Conservation (phyloP, 2,113 vertebrate species). For the Gulo gulo region DNA sequence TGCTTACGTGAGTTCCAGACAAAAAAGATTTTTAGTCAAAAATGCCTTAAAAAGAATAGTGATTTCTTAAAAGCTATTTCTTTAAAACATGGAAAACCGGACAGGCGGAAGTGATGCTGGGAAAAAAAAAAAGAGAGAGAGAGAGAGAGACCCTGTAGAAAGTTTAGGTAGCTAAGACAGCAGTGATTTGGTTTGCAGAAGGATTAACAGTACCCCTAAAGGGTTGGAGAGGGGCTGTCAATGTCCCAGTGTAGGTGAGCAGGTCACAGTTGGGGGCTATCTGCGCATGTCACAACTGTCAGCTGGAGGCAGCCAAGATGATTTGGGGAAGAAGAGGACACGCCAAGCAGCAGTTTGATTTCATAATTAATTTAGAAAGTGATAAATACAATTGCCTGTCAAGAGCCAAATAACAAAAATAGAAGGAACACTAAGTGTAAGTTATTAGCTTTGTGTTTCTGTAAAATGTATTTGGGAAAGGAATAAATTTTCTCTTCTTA, state of each 20-base stretch:
- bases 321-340: not conserved
- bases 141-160: not conserved
- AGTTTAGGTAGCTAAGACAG: not conserved
- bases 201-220: not conserved
- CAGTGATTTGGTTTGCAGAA: not conserved
- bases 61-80: not conserved
- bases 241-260: not conserved
- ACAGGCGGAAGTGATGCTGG: not conserved
- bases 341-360: conserved; percentile 25
- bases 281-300: not conserved
- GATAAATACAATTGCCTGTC: conserved; percentile 57
- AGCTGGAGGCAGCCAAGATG: not conserved
- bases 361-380: conserved; percentile 61
- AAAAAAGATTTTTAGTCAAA: not conserved
- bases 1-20: not conserved
- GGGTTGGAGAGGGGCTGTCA: not conserved
- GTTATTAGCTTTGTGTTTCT: conserved; percentile 36
- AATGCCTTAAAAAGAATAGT: not conserved
- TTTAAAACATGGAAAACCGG: not conserved
- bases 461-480: conserved; percentile 59
- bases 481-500: conserved; percentile 14
- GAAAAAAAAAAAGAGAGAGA: no score
- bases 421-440: conserved; percentile 43
- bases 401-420: conserved; percentile 51
- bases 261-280: not conserved